Evolutionary conservation across 2,888 invertebrate species (phyloP), one percentile per base, ranked within the genome.

Genomic region (Drosophila hamatofila): DNA sequence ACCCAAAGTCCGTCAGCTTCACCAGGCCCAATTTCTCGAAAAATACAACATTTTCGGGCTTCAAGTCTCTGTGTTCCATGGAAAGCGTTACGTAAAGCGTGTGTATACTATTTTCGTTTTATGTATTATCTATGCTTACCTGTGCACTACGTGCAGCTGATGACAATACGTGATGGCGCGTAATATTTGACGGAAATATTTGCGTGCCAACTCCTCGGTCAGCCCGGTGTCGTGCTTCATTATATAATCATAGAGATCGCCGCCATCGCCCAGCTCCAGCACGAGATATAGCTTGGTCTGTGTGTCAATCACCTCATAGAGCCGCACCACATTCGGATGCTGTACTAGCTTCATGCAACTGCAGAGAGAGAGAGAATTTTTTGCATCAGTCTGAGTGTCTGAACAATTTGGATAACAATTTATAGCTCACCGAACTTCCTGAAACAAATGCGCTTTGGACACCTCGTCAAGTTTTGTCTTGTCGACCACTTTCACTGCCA

Each of bases 301-400:
- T 41, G 99, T 99, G 94, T 99, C 99, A 92, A 99, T 99, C 76
- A 99, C 99, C 94, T 99, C 99, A 94, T 99, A 99, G 56, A 99
- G 94, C 64, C 99, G 95, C 52, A 99, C 99, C 44, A 99, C 99
- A 94, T 99, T 98, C 37, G 99, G 99, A 94, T 99, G 99, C 93
- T 99, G 99, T 52, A 99, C 99, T 88, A 99, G 94, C 94, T 99
- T 99, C 99, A 99, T 99, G 93, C 99, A 99, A 78, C 98, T 95
- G 59, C 9, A 30, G 5, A 7, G 33, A 18, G 5, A 16, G 23
- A 25, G 16, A n/a, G 0, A 27, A n/a, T 2, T 25, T 27, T 25
- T 46, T 23, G 2, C 23, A 9, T 41, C 25, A 33, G 11, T 12
- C 8, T 23, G 5, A 9, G 4, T 41, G 5, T 33, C 5, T 18